A percentile compares a stretch with the other conserved stretches of the same genome.
Conservation (phyloP, 1,140 invertebrate species). For the Galleria mellonella region DNA sequence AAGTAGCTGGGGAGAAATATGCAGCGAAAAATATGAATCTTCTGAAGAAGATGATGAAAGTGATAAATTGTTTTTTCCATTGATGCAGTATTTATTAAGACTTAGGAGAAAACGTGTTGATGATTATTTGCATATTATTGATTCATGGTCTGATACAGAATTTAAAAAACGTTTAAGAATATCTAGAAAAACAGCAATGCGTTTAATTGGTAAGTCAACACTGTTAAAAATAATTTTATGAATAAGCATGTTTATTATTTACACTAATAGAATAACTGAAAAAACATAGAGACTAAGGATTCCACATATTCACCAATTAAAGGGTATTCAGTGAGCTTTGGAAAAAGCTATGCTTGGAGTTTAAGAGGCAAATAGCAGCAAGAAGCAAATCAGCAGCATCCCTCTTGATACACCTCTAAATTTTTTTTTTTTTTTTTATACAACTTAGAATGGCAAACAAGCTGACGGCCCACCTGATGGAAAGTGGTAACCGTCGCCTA, state of each 20-base stretch:
- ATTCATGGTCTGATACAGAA: slow-evolving; percentile 41
- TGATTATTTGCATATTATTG: slow-evolving; percentile 44
- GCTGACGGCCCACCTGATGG: too few relatives aligned
- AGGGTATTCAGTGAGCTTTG: too few relatives aligned
- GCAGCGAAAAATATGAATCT: slow-evolving; percentile 20
- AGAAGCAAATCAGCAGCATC: too few relatives aligned
- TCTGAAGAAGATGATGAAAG: slow-evolving; percentile 32
- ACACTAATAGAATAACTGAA: too few relatives aligned
- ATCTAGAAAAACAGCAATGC: slow-evolving; percentile 31
- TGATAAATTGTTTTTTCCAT: slow-evolving; percentile 43
- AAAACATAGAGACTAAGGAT: too few relatives aligned
- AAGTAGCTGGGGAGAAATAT: slow-evolving; percentile 39
- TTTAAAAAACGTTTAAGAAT: slow-evolving; percentile 38
- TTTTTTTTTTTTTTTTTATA: too few relatives aligned
- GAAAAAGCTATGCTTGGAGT: too few relatives aligned
- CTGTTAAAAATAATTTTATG: not conserved
- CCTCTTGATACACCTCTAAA: too few relatives aligned
- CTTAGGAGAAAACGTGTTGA: slow-evolving; percentile 35
- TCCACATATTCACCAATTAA: too few relatives aligned
- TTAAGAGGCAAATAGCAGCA: too few relatives aligned
- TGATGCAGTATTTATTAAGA: slow-evolving; percentile 46
- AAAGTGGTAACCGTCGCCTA: too few relatives aligned
- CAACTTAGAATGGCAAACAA: too few relatives aligned
- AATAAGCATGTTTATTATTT: not conserved
- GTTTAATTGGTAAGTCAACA: slow-evolving; percentile 33